phyloP scores from a whole-genome alignment of 1,140 invertebrate species.

The Penaeus vannamei region DNA sequence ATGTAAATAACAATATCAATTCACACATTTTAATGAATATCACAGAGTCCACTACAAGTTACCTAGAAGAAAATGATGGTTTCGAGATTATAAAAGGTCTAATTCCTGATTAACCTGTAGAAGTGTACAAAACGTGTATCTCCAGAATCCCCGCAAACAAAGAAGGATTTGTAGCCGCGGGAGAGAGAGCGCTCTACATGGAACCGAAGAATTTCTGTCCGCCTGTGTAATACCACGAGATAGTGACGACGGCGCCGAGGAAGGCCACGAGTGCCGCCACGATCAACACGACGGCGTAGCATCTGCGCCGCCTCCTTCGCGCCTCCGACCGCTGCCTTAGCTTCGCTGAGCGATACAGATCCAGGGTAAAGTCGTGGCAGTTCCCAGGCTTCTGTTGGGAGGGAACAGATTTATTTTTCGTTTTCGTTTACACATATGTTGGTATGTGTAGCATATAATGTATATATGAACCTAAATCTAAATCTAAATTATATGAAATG shows the following conservation, averaged over 20 bases:
- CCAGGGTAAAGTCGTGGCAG: slow-evolving; percentile 61
- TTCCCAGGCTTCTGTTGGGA: neutral
- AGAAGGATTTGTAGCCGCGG: too few species aligned
- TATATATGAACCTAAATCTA: slow-evolving; percentile 9
- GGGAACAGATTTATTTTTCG: neutral
- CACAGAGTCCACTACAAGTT: too few species aligned
- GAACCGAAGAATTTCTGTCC: slow-evolving; percentile 53
- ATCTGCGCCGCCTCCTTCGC: neutral
- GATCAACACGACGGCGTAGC: slow-evolving; percentile 25
- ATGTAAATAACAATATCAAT: too few species aligned
- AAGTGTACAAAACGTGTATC: too few species aligned
- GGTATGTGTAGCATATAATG: neutral
- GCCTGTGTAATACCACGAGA: slow-evolving; percentile 51
- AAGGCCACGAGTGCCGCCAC: slow-evolving; percentile 43
- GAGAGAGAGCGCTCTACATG: neutral
- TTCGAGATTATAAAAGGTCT: too few species aligned
- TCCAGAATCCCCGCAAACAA: too few species aligned
- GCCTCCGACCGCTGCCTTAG: neutral
- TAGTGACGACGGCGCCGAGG: slow-evolving; percentile 40
- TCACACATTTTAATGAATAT: too few species aligned
- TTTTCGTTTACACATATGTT: neutral
- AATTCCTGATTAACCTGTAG: too few species aligned
- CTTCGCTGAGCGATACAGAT: slow-evolving; percentile 29
- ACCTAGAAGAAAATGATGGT: too few species aligned
- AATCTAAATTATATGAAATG: too few species aligned